Conservation (phyloP, 2,113 vertebrate species). For the Crotophaga sulcirostris region DNA sequence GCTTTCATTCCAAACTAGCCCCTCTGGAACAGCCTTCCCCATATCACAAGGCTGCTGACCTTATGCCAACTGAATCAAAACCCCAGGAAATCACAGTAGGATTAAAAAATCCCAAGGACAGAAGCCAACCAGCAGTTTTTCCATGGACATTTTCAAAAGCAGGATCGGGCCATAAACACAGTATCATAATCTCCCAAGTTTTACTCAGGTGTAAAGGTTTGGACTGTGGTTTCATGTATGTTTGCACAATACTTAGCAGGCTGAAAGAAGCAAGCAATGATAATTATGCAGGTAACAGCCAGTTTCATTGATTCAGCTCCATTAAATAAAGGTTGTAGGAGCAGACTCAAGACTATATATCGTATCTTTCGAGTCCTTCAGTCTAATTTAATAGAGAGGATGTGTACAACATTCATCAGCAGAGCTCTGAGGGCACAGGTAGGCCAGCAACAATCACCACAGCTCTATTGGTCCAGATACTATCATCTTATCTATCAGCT, state of each 20-base stretch:
- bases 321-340: not conserved
- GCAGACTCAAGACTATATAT: not conserved
- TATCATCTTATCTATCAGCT: not conserved
- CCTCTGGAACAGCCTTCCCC: slow-evolving; percentile 36
- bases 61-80: slow-evolving; percentile 3
- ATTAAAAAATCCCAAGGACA: slow-evolving; percentile 35
- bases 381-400: not conserved
- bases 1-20: not conserved
- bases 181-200: not conserved
- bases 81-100: slow-evolving; percentile 47
- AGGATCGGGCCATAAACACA: not conserved
- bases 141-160: not conserved
- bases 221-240: not conserved
- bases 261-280: not conserved
- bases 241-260: not conserved
- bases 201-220: not conserved
- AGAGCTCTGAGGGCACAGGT: not conserved
- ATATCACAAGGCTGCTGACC: slow-evolving; percentile 38
- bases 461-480: not conserved
- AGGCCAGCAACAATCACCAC: not conserved
- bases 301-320: not conserved
- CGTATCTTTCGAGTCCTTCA: not conserved
- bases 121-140: slow-evolving; percentile 24
- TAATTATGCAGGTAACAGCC: slow-evolving; percentile 1
- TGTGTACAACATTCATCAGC: not conserved